These are phyloP conservation scores for Thinocorus orbignyianus DNA, from an alignment of 2,113 vertebrate species.

Conservation along the genomic window DNA sequence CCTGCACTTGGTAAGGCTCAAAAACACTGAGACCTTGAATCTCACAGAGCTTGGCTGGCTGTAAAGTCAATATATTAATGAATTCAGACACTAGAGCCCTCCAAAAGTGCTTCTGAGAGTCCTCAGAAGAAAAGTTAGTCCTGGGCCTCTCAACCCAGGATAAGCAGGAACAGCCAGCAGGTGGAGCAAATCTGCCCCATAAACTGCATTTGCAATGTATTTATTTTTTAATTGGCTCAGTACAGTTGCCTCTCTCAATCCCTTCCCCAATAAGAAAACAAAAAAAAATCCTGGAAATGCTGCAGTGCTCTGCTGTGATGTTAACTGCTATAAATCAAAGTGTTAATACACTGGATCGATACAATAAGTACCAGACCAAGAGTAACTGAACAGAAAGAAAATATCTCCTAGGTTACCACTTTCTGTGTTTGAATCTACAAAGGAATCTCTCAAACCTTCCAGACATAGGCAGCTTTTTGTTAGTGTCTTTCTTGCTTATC, in stretches of 20 bases:
- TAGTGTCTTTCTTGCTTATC: constrained; percentile 21
- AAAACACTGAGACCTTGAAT: too few species aligned
- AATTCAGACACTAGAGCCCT: too few species aligned
- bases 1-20: too few species aligned
- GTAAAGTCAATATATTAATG: too few species aligned
- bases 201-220: not conserved
- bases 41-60: too few species aligned
- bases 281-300: not conserved
- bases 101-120: too few species aligned
- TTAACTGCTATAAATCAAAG: not conserved
- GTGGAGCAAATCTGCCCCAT: not conserved
- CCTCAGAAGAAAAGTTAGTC: too few species aligned
- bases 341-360: not conserved
- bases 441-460: constrained; percentile 5
- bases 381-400: constrained; percentile 27
- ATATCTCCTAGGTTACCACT: constrained; percentile 39
- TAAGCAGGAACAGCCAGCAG: too few species aligned
- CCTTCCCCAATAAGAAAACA: not conserved
- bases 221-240: not conserved
- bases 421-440: not conserved
- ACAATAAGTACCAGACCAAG: not conserved
- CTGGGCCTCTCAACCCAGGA: too few species aligned
- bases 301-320: not conserved
- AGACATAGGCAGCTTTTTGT: constrained; percentile 33
- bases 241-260: not conserved